Evolutionary conservation across 2,888 invertebrate genomes (phyloP), one percentile per base, ranked within the genome.

Genomic region (Cheilosia urbana): DNA sequence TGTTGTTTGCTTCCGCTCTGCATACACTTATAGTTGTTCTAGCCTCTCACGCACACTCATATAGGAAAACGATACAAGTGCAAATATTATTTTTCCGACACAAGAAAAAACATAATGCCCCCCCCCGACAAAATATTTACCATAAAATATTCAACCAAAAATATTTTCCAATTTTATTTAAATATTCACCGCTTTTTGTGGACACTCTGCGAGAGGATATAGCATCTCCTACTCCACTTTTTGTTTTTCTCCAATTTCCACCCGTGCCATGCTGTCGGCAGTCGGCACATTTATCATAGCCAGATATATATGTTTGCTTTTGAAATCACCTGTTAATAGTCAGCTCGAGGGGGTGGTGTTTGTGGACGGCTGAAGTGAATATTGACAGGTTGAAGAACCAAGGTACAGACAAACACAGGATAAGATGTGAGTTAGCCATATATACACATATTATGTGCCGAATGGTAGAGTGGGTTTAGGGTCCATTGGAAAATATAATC

Each of bases 401-500:
- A 27, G 51, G 17, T 2, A 60, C 24, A 49, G 21, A 21, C 19
- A 7, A 7, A 19, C 66, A 27, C 17, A 15, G 24, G 45, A 40
- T 37, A 51, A 51, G 21, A 65, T 42, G 55, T 42, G 45, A 40
- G 62, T 15, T 30, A 24, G 13, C 24, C 71, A 27, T 15, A 57
- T 34, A 53, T 24, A 24, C 2, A 2, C n/a, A n/a, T n/a, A n/a
- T n/a, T n/a, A 30, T 1, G n/a, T 27, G 27, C 15, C 11, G 4
- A 47, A 34, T 66, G 24, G 68, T 0, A 1, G 2, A 17, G n/a
- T 17, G 21, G 21, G 60, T 30, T 45, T 37, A 15, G 58, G 6
- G 19, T 19, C 51, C 51, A 76, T 65, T 53, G 65, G 11, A 77
- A 82, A 65, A 78, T 66, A 72, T 77, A 82, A 83, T 83, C 82